phyloP scores from a whole-genome alignment of 2,888 invertebrate genomes.

The Trimorus sp. region DNA sequence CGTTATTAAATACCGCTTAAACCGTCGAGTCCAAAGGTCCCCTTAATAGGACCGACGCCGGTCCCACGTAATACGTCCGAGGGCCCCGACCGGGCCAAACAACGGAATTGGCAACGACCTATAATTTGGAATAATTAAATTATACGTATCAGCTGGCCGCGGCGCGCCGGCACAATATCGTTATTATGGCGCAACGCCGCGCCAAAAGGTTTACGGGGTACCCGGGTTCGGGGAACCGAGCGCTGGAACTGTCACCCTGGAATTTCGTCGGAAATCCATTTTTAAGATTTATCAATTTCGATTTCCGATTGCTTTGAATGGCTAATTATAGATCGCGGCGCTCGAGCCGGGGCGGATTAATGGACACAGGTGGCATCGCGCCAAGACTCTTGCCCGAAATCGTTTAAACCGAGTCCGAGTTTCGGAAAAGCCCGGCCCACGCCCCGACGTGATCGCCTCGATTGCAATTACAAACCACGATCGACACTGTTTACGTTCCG shows the following conservation, averaged over 20 bases:
- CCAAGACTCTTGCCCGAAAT: no score
- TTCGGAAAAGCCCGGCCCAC: no score
- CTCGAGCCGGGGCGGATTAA: constrained; percentile 26
- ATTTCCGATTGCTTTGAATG: constrained; percentile 50
- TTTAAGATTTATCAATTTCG: constrained; percentile 63
- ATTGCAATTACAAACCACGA: no score
- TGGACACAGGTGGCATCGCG: constrained; percentile 38
- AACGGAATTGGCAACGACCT: constrained; percentile 53
- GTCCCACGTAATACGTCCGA: constrained; percentile 51
- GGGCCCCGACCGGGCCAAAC: constrained; percentile 56
- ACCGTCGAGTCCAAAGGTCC: constrained; percentile 64
- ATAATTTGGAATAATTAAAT: constrained; percentile 68
- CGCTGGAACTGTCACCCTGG: constrained; percentile 57
- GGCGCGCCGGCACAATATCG: constrained; percentile 58
- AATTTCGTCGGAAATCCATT: constrained; percentile 55
- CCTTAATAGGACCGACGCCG: constrained; percentile 72
- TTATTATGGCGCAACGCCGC: constrained; percentile 49
- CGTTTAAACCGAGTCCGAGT: neutral
- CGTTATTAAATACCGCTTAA: constrained; percentile 81
- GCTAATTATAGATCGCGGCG: constrained; percentile 54
- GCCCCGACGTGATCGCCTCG: no score
- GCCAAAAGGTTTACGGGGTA: constrained; percentile 42
- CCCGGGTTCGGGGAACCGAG: constrained; percentile 54
- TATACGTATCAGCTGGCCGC: constrained; percentile 62
- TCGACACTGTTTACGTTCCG: constrained; percentile 8